These are phyloP conservation scores for Onychomys arenicola DNA, from an alignment of 2,797 vertebrate species.

Conservation along the genomic window DNA sequence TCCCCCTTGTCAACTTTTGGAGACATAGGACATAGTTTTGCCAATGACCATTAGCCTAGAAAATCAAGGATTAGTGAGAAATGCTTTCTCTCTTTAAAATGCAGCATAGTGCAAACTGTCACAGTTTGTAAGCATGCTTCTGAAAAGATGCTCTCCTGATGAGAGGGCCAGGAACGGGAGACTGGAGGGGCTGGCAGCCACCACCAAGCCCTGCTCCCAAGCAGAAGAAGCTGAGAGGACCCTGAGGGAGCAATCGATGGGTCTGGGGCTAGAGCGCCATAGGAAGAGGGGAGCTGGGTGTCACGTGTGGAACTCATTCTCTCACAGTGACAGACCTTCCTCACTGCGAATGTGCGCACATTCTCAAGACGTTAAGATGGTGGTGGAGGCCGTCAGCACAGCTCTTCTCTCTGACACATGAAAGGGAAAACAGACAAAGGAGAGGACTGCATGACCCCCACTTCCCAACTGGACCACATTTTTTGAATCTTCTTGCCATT, in stretches of 20 bases:
- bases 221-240: not conserved
- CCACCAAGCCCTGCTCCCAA: not conserved
- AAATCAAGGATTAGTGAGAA: constrained; percentile 32
- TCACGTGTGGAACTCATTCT: not conserved
- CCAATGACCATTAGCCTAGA: not conserved
- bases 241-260: no score
- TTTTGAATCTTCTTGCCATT: not conserved
- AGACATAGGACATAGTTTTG: constrained; percentile 13
- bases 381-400: not conserved
- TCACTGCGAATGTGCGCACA: constrained; percentile 51
- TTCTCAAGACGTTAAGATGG: constrained; percentile 36
- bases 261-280: no score
- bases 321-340: not conserved
- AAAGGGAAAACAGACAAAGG: constrained; percentile 32
- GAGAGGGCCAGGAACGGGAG: not conserved
- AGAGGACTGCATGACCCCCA: not conserved
- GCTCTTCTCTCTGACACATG: not conserved
- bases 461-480: not conserved
- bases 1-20: not conserved
- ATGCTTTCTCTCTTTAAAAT: not conserved
- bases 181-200: not conserved
- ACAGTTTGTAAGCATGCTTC: not conserved
- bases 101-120: not conserved
- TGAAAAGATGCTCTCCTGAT: not conserved
- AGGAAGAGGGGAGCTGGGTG: not conserved